phyloP scores from a whole-genome alignment of 2,797 vertebrate species.

The Molossus alvarezi region DNA sequence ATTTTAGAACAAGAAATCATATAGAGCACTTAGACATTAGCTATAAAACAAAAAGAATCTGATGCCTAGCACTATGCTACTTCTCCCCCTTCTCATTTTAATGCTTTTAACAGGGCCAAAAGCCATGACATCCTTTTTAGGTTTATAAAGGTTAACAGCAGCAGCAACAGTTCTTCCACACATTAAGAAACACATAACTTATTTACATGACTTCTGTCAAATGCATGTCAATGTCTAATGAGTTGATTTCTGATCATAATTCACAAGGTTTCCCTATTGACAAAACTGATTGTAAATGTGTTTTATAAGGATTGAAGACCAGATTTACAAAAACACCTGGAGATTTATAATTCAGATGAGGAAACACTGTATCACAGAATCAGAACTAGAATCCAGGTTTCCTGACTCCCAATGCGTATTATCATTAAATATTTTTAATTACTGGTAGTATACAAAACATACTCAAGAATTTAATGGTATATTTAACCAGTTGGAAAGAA shows the following conservation, averaged over 20 bases:
- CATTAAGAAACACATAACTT: conserved; percentile 34
- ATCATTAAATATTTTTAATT: conserved; percentile 29
- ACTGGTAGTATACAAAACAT: conserved; percentile 29
- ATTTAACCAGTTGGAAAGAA: conserved; percentile 4
- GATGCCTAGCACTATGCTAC: conserved; percentile 32
- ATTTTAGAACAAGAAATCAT: conserved; percentile 43
- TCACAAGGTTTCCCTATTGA: neutral
- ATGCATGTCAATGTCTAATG: neutral
- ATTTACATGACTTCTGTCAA: conserved; percentile 31
- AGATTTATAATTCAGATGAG: conserved; percentile 31
- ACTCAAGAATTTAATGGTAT: conserved; percentile 28
- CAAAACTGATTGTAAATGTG: conserved; percentile 24
- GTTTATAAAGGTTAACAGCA: conserved; percentile 44
- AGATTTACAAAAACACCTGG: conserved; percentile 24
- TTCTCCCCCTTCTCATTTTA: conserved; percentile 58
- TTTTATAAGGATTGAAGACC: conserved; percentile 20
- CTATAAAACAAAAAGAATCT: conserved; percentile 31
- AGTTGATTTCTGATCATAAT: conserved; percentile 30
- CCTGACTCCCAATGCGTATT: neutral
- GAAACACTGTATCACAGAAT: conserved; percentile 12
- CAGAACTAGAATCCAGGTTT: conserved; percentile 39
- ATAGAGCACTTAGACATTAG: neutral
- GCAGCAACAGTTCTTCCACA: conserved; percentile 33
- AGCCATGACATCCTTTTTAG: neutral
- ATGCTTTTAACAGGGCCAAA: conserved; percentile 32